Conservation (phyloP, 2,888 invertebrate genomes). For the Tetragonula carbonaria region DNA sequence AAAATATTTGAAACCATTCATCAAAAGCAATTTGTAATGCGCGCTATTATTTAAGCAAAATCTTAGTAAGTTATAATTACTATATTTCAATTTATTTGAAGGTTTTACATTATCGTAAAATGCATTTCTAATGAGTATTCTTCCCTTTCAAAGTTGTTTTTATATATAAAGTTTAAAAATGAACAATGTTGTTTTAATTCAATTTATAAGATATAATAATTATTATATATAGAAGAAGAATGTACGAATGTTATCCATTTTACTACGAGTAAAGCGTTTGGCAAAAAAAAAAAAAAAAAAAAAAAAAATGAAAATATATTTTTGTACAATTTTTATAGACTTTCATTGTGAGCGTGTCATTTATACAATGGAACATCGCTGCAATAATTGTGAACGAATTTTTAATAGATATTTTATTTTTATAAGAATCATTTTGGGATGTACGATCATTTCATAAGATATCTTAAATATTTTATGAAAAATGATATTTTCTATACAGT, state of each 20-base stretch:
- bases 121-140: not conserved
- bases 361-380: not conserved
- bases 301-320: conserved; percentile 1
- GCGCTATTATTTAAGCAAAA: not conserved
- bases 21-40: conserved; percentile 86
- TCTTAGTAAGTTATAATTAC: not conserved
- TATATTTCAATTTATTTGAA: not conserved
- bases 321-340: conserved; percentile 22
- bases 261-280: not conserved
- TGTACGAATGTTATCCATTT: not conserved
- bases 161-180: not conserved
- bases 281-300: not conserved
- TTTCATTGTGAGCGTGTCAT: conserved; percentile 5
- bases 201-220: conserved; percentile 1
- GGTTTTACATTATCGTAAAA: not conserved
- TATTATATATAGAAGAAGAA: not conserved
- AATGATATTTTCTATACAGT: conserved; percentile 41
- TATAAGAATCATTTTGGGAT: not conserved
- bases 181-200: not conserved
- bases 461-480: conserved; percentile 5
- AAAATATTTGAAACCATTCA: conserved; percentile 91
- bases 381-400: not conserved
- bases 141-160: not conserved
- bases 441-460: conserved; percentile 4
- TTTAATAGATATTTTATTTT: conserved; percentile 11